A percentile compares a stretch with the other conserved stretches of the same genome.
Conservation (phyloP, 2,113 vertebrate species). For the Opisthocomus hoazin region DNA sequence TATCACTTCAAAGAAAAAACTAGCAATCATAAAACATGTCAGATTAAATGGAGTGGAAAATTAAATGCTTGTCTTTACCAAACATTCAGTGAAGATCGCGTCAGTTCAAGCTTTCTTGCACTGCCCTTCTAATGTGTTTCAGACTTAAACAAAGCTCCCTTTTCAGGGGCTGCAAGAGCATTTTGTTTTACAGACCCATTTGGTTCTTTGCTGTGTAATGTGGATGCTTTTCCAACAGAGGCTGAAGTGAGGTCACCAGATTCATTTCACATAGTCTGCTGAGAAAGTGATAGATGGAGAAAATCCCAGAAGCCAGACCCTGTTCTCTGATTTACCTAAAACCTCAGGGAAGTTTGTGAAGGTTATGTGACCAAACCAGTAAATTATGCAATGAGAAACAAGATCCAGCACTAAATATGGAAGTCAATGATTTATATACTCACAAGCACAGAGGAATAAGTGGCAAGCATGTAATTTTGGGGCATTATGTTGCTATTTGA, state of each 20-base stretch:
- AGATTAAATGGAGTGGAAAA: conserved; percentile 45
- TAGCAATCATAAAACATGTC: background rate
- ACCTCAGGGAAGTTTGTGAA: background rate
- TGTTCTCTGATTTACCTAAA: background rate
- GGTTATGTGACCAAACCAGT: background rate
- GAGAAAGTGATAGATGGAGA: background rate
- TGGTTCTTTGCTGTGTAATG: background rate
- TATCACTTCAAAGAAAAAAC: background rate
- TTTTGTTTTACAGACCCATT: conserved; percentile 7
- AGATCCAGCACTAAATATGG: background rate
- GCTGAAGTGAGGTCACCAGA: background rate
- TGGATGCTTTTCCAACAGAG: background rate
- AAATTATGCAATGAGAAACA: background rate
- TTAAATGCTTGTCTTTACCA: conserved; percentile 32
- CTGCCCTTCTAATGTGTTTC: background rate
- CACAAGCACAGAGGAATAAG: background rate
- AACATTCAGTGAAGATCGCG: background rate
- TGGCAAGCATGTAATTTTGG: background rate
- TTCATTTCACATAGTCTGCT: background rate
- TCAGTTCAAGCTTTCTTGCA: background rate
- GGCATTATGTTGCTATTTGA: background rate
- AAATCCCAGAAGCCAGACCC: background rate
- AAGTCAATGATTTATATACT: background rate
- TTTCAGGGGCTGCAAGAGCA: background rate
- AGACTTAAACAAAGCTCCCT: background rate